Percentiles rank a stretch among this genome's conserved stretches.
Conservation (phyloP, 2,113 vertebrate genomes). For the Ammodramus savannarum region DNA sequence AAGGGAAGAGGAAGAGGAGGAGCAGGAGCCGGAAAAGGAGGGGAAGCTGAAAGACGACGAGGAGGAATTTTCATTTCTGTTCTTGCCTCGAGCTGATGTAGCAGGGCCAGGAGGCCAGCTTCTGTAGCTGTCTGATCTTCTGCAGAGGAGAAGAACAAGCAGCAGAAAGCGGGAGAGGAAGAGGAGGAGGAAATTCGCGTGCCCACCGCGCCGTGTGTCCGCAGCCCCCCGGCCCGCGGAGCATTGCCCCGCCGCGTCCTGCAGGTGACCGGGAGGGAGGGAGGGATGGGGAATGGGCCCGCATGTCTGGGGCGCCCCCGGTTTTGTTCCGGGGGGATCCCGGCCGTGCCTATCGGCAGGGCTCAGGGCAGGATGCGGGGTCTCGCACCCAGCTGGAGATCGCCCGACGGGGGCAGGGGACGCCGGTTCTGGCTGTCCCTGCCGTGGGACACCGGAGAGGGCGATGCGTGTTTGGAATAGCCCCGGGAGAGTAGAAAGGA, state of each 20-base stretch:
- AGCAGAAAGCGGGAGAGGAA: background rate
- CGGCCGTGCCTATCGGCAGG: background rate
- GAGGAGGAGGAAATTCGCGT: background rate
- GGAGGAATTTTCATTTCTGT: background rate
- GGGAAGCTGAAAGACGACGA: background rate
- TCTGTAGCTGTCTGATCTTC: background rate
- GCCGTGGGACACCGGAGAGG: background rate
- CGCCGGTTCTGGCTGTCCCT: background rate
- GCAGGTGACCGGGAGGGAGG: background rate
- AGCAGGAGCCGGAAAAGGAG: background rate
- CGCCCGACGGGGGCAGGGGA: background rate
- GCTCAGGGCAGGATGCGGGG: background rate
- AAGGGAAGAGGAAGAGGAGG: background rate
- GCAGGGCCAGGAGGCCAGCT: background rate
- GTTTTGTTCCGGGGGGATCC: background rate
- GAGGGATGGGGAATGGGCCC: too few relatives aligned
- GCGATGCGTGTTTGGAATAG: background rate
- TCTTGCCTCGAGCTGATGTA: background rate
- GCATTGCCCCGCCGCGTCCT: background rate
- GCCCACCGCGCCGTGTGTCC: background rate
- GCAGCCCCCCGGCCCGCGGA: background rate
- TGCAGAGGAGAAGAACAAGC: too few relatives aligned
- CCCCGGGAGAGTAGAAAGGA: background rate
- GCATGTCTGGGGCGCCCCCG: background rate
- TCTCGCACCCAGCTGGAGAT: background rate